Conservation (phyloP, 2,888 invertebrate species). For the Coelopa pilipes region DNA sequence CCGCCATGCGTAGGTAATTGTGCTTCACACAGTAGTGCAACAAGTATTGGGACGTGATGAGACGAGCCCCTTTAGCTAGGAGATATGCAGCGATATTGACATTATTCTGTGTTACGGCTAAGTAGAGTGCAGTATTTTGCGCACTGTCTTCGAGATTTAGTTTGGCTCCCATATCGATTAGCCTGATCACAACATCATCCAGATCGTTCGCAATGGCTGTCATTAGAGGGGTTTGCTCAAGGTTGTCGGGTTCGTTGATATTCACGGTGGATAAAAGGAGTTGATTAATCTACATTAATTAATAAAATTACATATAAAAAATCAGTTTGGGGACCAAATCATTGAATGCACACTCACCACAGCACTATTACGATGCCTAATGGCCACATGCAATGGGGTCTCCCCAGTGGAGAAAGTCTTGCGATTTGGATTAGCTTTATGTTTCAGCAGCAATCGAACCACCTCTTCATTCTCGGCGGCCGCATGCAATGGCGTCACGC, state of each 20-base stretch:
- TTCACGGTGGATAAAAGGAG: constrained; percentile 67
- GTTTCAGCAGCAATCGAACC: constrained; percentile 69
- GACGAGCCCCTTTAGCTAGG: constrained; percentile 74
- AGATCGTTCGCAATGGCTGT: constrained; percentile 57
- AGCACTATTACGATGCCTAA: constrained; percentile 70
- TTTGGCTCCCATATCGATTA: constrained; percentile 72
- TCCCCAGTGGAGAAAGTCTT: constrained; percentile 71
- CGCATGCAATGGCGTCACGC: constrained; percentile 76
- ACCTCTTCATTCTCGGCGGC: constrained; percentile 73
- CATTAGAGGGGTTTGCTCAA: constrained; percentile 71
- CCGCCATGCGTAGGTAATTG: constrained; percentile 68
- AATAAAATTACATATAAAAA: background rate
- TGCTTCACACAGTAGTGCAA: constrained; percentile 76
- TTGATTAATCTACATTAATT: constrained; percentile 67
- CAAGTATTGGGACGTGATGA: constrained; percentile 77
- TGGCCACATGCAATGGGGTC: constrained; percentile 74
- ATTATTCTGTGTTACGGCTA: constrained; percentile 58
- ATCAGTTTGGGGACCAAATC: background rate
- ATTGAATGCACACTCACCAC: constrained; percentile 63
- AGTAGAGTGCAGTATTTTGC: constrained; percentile 61
- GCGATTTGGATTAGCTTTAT: constrained; percentile 72
- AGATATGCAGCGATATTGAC: constrained; percentile 62
- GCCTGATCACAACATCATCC: constrained; percentile 68
- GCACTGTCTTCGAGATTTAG: constrained; percentile 77
- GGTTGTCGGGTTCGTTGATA: constrained; percentile 72